Evolutionary conservation across 2,797 vertebrate species (phyloP).

Genomic region (Acanthopagrus latus): DNA sequence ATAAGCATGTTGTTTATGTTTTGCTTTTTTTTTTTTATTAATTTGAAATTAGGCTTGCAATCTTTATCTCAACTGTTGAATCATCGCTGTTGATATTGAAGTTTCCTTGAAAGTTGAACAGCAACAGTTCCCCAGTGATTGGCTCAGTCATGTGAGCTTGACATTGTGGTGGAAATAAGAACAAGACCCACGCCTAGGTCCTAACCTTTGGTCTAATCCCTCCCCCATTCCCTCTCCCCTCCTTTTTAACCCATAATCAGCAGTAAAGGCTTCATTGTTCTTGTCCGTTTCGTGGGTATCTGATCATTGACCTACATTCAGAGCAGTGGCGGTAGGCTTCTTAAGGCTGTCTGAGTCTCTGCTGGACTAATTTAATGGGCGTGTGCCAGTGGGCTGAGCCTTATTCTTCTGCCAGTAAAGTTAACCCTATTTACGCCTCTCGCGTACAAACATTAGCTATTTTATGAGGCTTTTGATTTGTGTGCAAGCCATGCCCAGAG

Average conservation of each 20-base stretch:
- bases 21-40: background rate
- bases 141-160: constrained; percentile 59
- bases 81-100: background rate
- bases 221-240: constrained; percentile 39
- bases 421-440: constrained; percentile 63
- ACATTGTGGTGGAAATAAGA: constrained; percentile 50
- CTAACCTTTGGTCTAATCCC: constrained; percentile 80
- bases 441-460: constrained; percentile 44
- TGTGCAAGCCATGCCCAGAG: constrained; percentile 27
- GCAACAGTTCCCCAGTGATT: constrained; percentile 46
- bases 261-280: constrained; percentile 85
- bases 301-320: constrained; percentile 86
- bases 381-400: constrained; percentile 47
- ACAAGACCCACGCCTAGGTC: constrained; percentile 66
- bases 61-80: background rate
- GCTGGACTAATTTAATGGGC: constrained; percentile 51
- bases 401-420: constrained; percentile 46
- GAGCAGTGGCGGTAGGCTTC: constrained; percentile 67
- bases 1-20: background rate
- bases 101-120: constrained; percentile 21
- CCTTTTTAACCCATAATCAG: constrained; percentile 76
- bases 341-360: constrained; percentile 66
- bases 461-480: constrained; percentile 66
- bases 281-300: constrained; percentile 74
- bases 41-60: background rate